Evolutionary conservation across 2,797 vertebrate genomes (phyloP).

Genomic region (Chrosomus eos): DNA sequence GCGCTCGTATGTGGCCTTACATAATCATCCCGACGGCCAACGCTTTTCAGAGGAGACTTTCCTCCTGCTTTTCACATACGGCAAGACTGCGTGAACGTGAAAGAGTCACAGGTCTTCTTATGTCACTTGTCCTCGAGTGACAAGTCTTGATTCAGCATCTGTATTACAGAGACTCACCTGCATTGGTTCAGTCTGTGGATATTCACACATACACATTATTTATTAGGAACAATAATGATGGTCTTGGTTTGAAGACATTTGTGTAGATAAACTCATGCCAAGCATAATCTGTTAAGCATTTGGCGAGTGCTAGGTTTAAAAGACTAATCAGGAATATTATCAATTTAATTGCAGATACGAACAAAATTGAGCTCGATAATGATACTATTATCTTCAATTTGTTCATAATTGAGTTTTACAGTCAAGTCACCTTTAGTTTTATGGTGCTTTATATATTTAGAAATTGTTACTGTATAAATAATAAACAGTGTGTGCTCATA

Average conservation of each 20-base stretch:
- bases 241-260: neutral
- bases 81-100: neutral
- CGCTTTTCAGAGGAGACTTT: neutral
- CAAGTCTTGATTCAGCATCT: neutral
- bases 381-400: too few relatives aligned
- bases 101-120: neutral
- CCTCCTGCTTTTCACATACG: neutral
- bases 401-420: too few relatives aligned
- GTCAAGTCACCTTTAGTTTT: too few relatives aligned
- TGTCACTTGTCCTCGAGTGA: neutral
- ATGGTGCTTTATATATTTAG: too few relatives aligned
- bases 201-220: neutral
- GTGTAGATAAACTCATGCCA: neutral
- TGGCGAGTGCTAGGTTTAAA: neutral
- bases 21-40: constrained; percentile 1
- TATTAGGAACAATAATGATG: neutral
- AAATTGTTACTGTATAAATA: too few relatives aligned
- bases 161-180: neutral
- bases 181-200: neutral
- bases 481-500: too few relatives aligned
- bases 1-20: constrained; percentile 44
- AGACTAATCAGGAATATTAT: neutral
- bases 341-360: neutral
- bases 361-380: too few relatives aligned
- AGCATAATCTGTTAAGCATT: neutral